Percentiles rank a stretch among this genome's conserved stretches.
phyloP scores from a whole-genome alignment of 2,797 vertebrate genomes.

The Sphaeramia orbicularis region DNA sequence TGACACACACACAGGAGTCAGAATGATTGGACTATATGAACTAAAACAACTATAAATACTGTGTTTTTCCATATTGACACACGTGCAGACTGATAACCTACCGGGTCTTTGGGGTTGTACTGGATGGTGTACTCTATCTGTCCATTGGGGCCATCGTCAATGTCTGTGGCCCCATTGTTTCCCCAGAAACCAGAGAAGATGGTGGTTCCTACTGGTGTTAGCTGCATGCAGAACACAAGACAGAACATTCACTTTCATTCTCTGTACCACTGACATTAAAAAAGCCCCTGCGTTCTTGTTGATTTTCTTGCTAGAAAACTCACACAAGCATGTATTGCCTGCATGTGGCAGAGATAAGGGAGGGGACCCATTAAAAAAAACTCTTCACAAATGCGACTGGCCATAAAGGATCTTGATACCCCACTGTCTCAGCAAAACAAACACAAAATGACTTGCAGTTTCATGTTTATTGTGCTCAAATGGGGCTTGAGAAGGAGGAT shows the following conservation, averaged over 20 bases:
- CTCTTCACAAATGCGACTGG: conserved; percentile 13
- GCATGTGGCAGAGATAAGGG: conserved; percentile 25
- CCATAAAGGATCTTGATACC: conserved; percentile 22
- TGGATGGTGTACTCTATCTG: conserved; percentile 98
- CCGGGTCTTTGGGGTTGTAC: conserved; percentile 93
- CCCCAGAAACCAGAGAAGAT: conserved; percentile 96
- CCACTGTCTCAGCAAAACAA: conserved; percentile 44
- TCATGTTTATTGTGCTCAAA: conserved; percentile 52
- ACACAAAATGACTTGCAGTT: conserved; percentile 40
- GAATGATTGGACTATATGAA: not conserved
- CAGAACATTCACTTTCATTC: conserved; percentile 17
- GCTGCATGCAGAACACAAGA: conserved; percentile 78
- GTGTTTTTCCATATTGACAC: too few relatives aligned
- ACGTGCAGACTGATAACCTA: conserved; percentile 66
- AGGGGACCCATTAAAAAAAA: conserved; percentile 31
- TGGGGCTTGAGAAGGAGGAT: conserved; percentile 36
- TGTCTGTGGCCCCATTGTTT: conserved; percentile 94
- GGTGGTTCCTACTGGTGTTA: conserved; percentile 97
- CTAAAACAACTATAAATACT: too few relatives aligned
- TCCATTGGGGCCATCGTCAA: conserved; percentile 97
- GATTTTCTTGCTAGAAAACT: conserved; percentile 15
- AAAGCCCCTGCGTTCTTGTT: not conserved
- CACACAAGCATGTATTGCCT: conserved; percentile 4
- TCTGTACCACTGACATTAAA: conserved; percentile 8
- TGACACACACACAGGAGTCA: too few relatives aligned